Base-by-base conservation (phyloP, 1,140 invertebrate genomes). In the Drosophila arizonae region DNA sequence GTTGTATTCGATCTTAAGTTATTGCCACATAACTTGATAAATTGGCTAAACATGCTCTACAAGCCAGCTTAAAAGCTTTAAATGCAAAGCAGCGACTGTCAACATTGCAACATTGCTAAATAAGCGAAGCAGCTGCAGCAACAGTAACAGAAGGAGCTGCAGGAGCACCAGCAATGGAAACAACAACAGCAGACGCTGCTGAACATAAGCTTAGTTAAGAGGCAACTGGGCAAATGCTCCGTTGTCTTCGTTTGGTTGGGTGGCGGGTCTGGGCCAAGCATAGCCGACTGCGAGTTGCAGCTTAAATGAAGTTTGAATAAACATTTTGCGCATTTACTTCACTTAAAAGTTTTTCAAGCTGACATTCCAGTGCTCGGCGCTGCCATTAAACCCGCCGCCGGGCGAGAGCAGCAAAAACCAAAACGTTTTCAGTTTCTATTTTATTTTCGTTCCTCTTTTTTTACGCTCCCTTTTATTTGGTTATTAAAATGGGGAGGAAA, bases 241-340 rank as follows among this genome's bases (percentile, higher is more conserved):
- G 21, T 33, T 33, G 28, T 15, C 45, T n/a, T 17, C 30, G 30
- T 39, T 11, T 39, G n/a, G 11, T 2, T 46, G 10, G 28, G 21
- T 13, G 50, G 4, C 8, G 6, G 33, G 33, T 9, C 10, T 36
- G 30, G 52, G 52, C 15, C n/a, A 11, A 13, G 28, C 33, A 17
- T 54, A n/a, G n/a, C 50, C 51, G 24, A 51, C 71, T 76, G 33
- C 72, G 88, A 87, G 76, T 87, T 87, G 66, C 76, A 77, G 69
- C 72, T 86, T 76, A 87, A 87, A 85, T 79, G 79, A 87, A 87
- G 82, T 87, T 87, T 87, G 82, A 87, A 87, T 87, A 87, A 87
- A 87, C 82, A 87, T 87, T 87, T 88, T 88, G 84, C 82, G 84
- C 82, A 88, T 87, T 87, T 87, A 87, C 82, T 87, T 87, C 76